Conservation (phyloP, 2,113 vertebrate genomes). For the Clarias magur region DNA sequence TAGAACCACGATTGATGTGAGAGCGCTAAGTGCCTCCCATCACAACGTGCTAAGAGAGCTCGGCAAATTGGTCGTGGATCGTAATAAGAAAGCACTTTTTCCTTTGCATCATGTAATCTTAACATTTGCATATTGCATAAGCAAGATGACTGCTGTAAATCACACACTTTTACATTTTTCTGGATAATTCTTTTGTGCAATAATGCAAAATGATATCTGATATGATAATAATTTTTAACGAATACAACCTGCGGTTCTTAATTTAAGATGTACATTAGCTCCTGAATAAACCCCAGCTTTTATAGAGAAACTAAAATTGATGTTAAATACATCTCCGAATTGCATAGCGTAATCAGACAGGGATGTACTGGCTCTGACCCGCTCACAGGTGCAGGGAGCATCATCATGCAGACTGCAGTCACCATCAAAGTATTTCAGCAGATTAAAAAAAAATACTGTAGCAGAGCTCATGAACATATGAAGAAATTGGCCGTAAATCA, state of each 20-base stretch:
- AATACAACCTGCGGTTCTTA: neutral
- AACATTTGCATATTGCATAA: neutral
- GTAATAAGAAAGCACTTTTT: constrained; percentile 3
- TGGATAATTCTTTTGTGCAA: neutral
- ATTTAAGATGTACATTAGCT: neutral
- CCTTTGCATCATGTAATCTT: constrained; percentile 1
- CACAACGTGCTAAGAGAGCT: too few species aligned
- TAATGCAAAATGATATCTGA: neutral
- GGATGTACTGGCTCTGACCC: neutral
- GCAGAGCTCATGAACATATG: neutral
- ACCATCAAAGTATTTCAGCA: neutral
- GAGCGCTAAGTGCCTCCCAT: too few species aligned
- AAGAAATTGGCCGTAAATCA: neutral
- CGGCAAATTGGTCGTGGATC: neutral
- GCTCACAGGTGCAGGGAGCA: neutral
- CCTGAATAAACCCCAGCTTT: neutral
- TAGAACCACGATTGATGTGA: too few species aligned
- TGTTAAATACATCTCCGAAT: neutral
- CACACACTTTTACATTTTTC: neutral
- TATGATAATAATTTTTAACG: neutral
- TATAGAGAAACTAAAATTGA: neutral
- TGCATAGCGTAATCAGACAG: neutral
- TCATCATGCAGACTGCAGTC: neutral
- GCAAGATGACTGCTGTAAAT: neutral
- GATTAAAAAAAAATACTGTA: neutral